Evolutionary conservation across 1,140 invertebrate genomes (phyloP).

Genomic region (Bombus huntii): DNA sequence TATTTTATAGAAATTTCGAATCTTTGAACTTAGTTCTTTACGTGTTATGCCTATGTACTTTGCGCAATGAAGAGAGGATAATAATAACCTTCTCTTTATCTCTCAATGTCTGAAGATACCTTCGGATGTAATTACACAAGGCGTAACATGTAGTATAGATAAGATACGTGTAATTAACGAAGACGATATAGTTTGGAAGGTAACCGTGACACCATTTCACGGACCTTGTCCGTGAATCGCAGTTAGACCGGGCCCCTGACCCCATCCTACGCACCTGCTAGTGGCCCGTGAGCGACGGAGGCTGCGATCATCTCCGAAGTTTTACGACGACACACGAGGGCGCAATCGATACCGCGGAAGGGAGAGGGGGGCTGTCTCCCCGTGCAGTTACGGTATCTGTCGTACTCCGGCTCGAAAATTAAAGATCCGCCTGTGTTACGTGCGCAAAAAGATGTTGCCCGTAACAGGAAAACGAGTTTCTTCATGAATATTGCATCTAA

Average conservation of each 20-base stretch:
- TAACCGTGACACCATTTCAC: conserved; percentile 27
- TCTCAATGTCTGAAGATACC: neutral
- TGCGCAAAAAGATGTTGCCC: neutral
- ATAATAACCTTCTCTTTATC: neutral
- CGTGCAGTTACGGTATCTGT: conserved; percentile 36
- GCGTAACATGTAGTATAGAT: neutral
- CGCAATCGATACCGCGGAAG: conserved; percentile 53
- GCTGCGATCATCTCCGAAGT: conserved; percentile 55
- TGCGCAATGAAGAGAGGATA: neutral
- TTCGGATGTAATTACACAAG: too few relatives aligned
- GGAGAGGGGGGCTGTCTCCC: neutral
- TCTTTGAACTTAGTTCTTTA: too few relatives aligned
- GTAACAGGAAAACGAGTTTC: neutral
- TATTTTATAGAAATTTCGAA: too few relatives aligned
- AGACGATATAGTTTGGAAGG: conserved; percentile 27
- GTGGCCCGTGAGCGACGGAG: conserved; percentile 38
- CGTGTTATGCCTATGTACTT: too few relatives aligned
- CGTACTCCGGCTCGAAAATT: conserved; percentile 45
- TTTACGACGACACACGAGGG: conserved; percentile 61
- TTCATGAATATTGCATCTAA: neutral
- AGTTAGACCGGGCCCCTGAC: conserved; percentile 37
- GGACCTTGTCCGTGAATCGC: conserved; percentile 54
- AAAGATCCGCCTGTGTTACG: conserved; percentile 31
- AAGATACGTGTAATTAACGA: conserved; percentile 8
- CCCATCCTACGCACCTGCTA: conserved; percentile 56